Evolutionary conservation across 2,888 invertebrate species (phyloP), one percentile per base, ranked within the genome.

Genomic region (Drosophila neonasuta): DNA sequence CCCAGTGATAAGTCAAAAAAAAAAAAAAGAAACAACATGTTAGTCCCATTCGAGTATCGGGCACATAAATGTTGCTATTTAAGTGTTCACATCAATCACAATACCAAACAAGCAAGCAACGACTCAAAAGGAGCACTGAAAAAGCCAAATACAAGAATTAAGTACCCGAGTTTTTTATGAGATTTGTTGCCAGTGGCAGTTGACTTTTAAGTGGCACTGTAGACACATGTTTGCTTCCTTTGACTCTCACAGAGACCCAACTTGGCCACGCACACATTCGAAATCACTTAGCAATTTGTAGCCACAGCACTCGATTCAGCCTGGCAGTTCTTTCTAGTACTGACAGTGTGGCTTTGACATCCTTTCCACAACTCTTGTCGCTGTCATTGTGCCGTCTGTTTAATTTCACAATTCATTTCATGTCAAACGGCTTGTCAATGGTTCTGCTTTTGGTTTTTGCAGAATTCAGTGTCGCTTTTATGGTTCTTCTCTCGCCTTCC

Each of bases 331-430:
- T 63, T 59, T 20, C 10, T 8, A 39, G 3, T n/a, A 45, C 44
- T 24, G 42, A 52, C 50, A 49, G 42, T 42, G 45, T 42, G 45
- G 2, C 68, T 41, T 45, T 48, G 41, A 59, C 62, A 71, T 60
- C 50, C 67, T 48, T 62, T 60, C 56, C 51, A 54, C 42, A 11
- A 24, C 48, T 60, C 15, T 44, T 66, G 54, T 59, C 66, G 55
- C 68, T 80, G 70, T 68, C 77, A 73, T 51, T 71, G 65, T 78
- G 64, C 56, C 57, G 68, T 65, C 77, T 79, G 77, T 74, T 80
- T 80, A 86, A 87, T 87, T 84, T 86, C 79, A 82, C 87, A 84
- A 86, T 87, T 84, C 84, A 87, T 87, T 84, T 84, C 73, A 83
- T 87, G 83, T 82, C 86, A 80, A 86, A 79, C 86, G 76, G 51